Evolutionary conservation across 2,888 invertebrate genomes (phyloP), one percentile per base, ranked within the genome.

Genomic region (Tenthredo livida): DNA sequence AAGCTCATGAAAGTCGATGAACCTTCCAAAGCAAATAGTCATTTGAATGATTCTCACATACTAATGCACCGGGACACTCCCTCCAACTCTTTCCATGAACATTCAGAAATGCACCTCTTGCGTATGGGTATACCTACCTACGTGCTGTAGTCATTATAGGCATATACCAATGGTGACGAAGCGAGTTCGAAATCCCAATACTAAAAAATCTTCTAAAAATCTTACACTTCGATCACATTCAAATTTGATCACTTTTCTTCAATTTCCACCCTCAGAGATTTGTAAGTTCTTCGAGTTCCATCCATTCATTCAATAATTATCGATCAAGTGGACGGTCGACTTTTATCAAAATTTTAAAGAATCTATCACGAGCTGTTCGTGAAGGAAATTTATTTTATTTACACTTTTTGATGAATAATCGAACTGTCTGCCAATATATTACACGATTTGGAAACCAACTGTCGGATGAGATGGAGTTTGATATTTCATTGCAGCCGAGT

Each of bases 1-100:
- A 84, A 84, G 84, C 84, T 84, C 84, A 84, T 84, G 84, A 84
- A 84, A 84, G 75, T 84, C 84, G 75, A 84, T 84, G 84, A 84
- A 84, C 77, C 77, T 37, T 84, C 25, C 47, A 78, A 78, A 84
- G 84, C 43, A 84, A 77, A 65, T 50, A 67, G 77, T 84, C 77
- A 67, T 84, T 84, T 84, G 84, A 84, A 84, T 84, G 84, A 84
- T 84, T 84, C 77, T 78, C 77, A 84, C 84, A 65, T 84, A 84
- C 50, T 70, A 70, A 83, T 70, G 67, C 83, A 47, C 21, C 67
- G 33, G 12, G 83, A 58, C 73, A 61, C 75, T 84, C 84, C 84
- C 47, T 75, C 73, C 17, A 58, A 61, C 37, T 67, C 25, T 37
- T 80, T 80, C 61, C 80, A 61, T 80, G 61, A 15, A 80, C 50